Evolutionary conservation across 2,797 vertebrate species (phyloP), one percentile per base, ranked within the genome.

Genomic region (Pseudochromis fuscus): DNA sequence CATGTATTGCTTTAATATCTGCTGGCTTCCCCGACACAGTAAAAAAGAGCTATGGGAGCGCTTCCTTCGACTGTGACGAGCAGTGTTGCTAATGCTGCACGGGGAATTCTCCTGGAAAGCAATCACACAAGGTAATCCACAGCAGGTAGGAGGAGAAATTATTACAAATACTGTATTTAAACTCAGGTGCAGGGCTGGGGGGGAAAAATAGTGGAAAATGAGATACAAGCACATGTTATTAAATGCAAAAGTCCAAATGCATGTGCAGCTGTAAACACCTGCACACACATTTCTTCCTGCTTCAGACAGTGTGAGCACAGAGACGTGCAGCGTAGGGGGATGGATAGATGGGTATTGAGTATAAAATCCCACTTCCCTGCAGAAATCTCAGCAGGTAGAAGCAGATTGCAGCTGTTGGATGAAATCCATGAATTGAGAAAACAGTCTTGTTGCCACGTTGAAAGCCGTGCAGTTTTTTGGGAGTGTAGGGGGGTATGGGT

Each of bases 351-450:
- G 63, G 75, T 81, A 75, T 76, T 86, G 84, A 84, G 70, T 65
- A 67, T 69, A 69, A 89, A 89, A 91, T 87, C 83, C 87, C 25
- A 60, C 82, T 87, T 85, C 79, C 82, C 82, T 55, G 75, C 42
- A 45, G 83, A 89, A 86, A 84, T 82, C 84, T 81, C 88, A 85
- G 88, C 86, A 90, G 81, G 88, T 83, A 77, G 82, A 83, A 73
- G 77, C 75, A 82, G 74, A 86, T 75, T 88, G 85, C 72, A 76
- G 82, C 81, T 72, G 81, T 33, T 82, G 85, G 82, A 82, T 61
- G 66, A 77, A 88, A 88, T 78, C 65, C 74, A 76, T 66, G 63
- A 84, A 85, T 87, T 87, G 78, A 31, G 68, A 75, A 88, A 89
- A 82, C 67, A 67, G 79, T 61, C 71, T 60, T 27, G 74, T 58